phyloP scores from a whole-genome alignment of 2,888 invertebrate species.

The Philereme transversata region DNA sequence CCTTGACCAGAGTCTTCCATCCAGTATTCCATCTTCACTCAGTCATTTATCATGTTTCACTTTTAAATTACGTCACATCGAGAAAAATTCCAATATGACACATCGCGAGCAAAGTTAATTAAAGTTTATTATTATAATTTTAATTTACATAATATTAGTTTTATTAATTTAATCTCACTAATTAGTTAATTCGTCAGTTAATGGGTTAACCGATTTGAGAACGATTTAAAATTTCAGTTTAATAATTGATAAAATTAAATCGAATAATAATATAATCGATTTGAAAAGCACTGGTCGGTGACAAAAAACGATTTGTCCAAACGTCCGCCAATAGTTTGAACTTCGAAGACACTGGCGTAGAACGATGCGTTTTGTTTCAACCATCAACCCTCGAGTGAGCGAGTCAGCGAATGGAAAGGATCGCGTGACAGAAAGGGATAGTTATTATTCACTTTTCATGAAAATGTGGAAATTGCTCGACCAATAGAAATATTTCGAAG shows the following conservation, averaged over 20 bases:
- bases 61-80: conserved; percentile 52
- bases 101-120: conserved; percentile 42
- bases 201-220: too few relatives aligned
- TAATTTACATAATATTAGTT: too few relatives aligned
- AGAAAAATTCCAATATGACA: conserved; percentile 49
- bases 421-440: conserved; percentile 52
- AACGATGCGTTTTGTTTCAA: conserved; percentile 54
- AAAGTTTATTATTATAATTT: too few relatives aligned
- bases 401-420: conserved; percentile 51
- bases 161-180: too few relatives aligned
- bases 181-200: too few relatives aligned
- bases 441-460: conserved; percentile 58
- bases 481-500: conserved; percentile 58
- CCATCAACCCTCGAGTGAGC: conserved; percentile 69
- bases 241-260: conserved; percentile 23
- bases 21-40: conserved; percentile 77
- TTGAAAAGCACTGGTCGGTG: conserved; percentile 36
- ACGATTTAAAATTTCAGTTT: conserved; percentile 1
- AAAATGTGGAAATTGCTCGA: conserved; percentile 54
- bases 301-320: conserved; percentile 50
- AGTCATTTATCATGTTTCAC: conserved; percentile 32
- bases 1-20: conserved; percentile 70
- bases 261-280: conserved; percentile 28
- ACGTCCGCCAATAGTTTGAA: conserved; percentile 75
- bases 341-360: conserved; percentile 73